Base-by-base conservation (phyloP, 2,888 invertebrate genomes). In the Calephelis perditalis region DNA sequence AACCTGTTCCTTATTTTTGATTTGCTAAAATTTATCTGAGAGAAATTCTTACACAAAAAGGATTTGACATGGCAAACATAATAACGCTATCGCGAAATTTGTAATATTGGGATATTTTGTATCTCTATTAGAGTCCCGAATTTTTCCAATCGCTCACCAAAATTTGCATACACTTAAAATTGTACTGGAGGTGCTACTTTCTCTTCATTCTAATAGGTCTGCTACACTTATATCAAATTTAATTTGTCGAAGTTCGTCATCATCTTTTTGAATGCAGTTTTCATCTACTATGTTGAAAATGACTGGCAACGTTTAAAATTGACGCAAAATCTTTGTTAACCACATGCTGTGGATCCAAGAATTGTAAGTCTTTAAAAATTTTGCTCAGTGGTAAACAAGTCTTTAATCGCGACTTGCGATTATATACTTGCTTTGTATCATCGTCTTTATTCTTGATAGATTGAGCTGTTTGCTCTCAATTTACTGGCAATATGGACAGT, bases 311-410 rank as follows among this genome's bases (percentile, higher is more conserved):
- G 26, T 26, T 26, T 26, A 26, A 59, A 43, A 47, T 58, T 56
- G 58, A 59, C 7, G 45, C n/a, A 60, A 66, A 62, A 9, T 63
- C 59, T 57, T 66, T 65, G 56, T 63, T 65, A 3, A 63, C 59
- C 12, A 65, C 61, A 46, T 65, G n/a, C 46, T 65, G 63, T 26
- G 63, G 65, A 58, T 56, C 61, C 26, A 64, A 61, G 43, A 67
- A 63, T 45, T 63, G 62, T 62, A 65, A 61, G 43, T 67, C 37
- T 55, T 63, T 56, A 49, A 67, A 67, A 46, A 62, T 26, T 10
- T 56, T 61, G 40, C 49, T 64, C 44, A 49, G 7, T 44, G 37
- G 54, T 55, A 54, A n/a, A 35, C 58, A 5, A n/a, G 3, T 46
- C 35, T 58, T 58, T 36, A 58, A 37, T n/a, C 26, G 36, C 12